Conservation (phyloP, 92 coral and sea anemone genomes). For the Galaxea fascicularis region DNA sequence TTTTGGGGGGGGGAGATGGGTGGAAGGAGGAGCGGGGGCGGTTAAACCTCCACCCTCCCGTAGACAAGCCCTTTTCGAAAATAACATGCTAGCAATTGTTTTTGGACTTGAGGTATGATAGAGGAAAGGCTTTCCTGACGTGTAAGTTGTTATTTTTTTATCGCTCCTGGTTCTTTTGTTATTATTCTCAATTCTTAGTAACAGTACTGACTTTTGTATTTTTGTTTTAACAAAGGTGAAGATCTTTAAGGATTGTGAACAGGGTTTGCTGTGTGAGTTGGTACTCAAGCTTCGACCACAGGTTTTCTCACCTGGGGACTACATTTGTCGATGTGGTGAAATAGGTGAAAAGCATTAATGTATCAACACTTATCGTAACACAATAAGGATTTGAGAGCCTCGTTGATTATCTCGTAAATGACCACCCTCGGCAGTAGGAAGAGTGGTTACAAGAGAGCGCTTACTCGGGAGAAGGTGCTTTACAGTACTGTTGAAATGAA, state of each 20-base stretch:
- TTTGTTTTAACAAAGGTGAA: conserved; percentile 72
- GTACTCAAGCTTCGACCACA: conserved; percentile 95
- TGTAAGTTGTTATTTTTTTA: not conserved
- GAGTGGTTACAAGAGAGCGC: too few species aligned
- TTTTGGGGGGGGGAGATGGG: too few species aligned
- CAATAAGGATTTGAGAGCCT: not conserved
- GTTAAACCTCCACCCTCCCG: too few species aligned
- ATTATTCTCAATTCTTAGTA: not conserved
- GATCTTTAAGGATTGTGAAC: conserved; percentile 96
- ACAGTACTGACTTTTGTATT: not conserved
- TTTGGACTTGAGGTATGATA: too few species aligned
- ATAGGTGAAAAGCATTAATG: conserved; percentile 73
- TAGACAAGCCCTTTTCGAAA: too few species aligned
- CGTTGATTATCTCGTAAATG: not conserved
- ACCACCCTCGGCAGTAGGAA: not conserved
- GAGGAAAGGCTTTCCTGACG: too few species aligned
- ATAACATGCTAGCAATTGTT: too few species aligned
- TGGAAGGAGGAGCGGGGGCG: too few species aligned
- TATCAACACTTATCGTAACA: not conserved
- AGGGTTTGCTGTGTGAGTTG: conserved; percentile 94
- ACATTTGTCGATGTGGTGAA: conserved; percentile 96
- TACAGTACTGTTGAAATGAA: too few species aligned
- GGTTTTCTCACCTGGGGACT: conserved; percentile 96
- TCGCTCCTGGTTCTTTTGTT: not conserved
- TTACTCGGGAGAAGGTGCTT: too few species aligned